Evolutionary conservation across 2,113 vertebrate species (phyloP), one percentile per base, ranked within the genome.

Genomic region (Callipepla californica): DNA sequence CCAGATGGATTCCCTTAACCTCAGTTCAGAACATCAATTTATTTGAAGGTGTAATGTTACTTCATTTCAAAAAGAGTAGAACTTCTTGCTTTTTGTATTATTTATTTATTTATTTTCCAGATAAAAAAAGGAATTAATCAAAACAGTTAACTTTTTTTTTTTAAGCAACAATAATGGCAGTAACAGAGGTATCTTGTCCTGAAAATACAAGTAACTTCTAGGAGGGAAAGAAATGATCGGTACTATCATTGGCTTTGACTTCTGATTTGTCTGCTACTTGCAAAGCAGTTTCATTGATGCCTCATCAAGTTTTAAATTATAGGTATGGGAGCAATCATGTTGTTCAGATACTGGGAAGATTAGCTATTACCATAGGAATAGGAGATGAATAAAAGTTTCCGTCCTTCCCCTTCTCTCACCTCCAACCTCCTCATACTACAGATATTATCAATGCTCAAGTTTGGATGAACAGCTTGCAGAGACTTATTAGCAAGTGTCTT

Each of bases 251-350:
- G 68, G 32, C 19, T 81, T 80, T 78, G 57, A 34, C 47, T 93
- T 70, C 61, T 80, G 76, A 90, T 94, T 92, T 75, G 73, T 57
- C 61, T 88, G 76, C 69, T 57, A 3, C 62, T 61, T 58, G 40
- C 65, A 88, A 72, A 65, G 22, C 61, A 80, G 51, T 67, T 91
- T 80, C 80, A 84, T 40, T 59, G 86, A 88, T 51, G 80, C 73
- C 34, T 90, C 73, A 94, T 94, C 83, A 89, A 75, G 57, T 48
- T 94, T 81, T 57, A 92, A 93, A 90, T 93, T 84, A 84, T 40
- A 72, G 40, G 68, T 79, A 55, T 68, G 65, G 68, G 77, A 94
- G 51, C 58, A 93, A 94, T 94, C 69, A 76, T 22, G 36, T n/a
- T 92, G 67, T 92, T 79, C 82, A 80, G 61, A 80, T 28, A 75